Base-by-base conservation (phyloP, 2,797 vertebrate genomes). In the Gymnodraco acuticeps region DNA sequence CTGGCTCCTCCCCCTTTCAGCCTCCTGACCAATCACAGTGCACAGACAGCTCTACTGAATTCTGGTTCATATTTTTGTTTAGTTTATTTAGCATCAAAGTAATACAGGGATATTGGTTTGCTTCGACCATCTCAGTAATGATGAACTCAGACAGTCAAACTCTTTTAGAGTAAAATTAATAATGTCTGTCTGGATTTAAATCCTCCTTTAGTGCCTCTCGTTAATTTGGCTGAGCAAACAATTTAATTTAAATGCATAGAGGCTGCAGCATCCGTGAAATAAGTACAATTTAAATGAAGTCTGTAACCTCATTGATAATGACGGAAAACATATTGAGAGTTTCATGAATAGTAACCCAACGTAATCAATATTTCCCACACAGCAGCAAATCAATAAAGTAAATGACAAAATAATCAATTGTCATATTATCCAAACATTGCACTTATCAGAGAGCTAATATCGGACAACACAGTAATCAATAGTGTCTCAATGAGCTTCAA, bases 1-100 rank as follows among this genome's bases (percentile, higher is more conserved):
- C 16, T 66, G 52, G 10, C 64, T 56, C 78, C 61, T 2, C 69
- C 79, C 31, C 6, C 17, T 41, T 5, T n/a, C 58, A 17, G 19
- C 23, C 47, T 43, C 20, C 38, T 3, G 33, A 42, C 73, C 70
- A 77, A 77, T 80, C 67, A 65, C 19, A 58, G 43, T 5, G 0
- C 15, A 5, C 6, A 1, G 1, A 23, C 5, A 48, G 27, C 5
- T 19, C 15, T 13, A 7, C 41, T 33, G 41, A 67, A 15, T 14
- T 27, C 10, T 20, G 12, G 4, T 43, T 46, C 8, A 45, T 48
- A 12, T 63, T 67, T 74, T 17, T 16, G 16, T 55, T 3, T 43
- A 33, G 19, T 64, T 45, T 3, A 9, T 16, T 17, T 6, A 15
- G 20, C 7, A 23, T 27, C 51, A 14, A 5, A 23, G 20, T 14